Base-by-base conservation (phyloP, 1,140 invertebrate species). In the Philaenus spumarius region DNA sequence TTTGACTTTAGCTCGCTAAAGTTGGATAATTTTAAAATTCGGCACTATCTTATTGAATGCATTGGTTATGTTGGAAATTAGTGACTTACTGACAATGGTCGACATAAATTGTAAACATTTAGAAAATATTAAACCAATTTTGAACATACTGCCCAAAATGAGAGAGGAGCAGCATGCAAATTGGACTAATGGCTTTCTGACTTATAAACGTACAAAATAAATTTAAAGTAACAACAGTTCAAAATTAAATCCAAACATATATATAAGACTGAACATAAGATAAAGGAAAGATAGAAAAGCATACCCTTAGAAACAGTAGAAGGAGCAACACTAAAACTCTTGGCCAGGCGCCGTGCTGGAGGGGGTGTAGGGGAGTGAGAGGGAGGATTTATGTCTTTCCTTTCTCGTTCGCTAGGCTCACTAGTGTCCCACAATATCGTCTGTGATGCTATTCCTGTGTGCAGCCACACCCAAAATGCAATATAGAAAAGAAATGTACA, bases 261-360 rank as follows among this genome's bases (percentile, higher is more conserved):
- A 30, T 30, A 4, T 30, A 30, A 30, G 26, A 30, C 9, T 9
- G 57, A 60, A 52, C 59, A 45, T 34, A 58, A 39, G n/a, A 43
- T 57, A 54, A 39, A 56, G 40, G 50, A 55, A 35, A 53, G 39
- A 45, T 48, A 47, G 34, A 39, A 42, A 48, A 56, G 51, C 58
- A 52, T 79, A 80, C 78, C 77, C 77, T 77, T 80, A 56, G 76
- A 77, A 56, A 78, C 74, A 63, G 82, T 77, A 66, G 83, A 84
- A 64, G 84, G 81, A 65, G 84, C 80, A 65, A 90, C 87, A 75
- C 87, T 90, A 80, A 92, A 91, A 77, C 87, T 91, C 79, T 93
- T 92, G 62, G 89, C 88, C 68, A 91, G 81, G 66, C 89, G 80
- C 64, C 89, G 80, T 72, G 89, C 86, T 53, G 88, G 81, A 56